Evolutionary conservation across 2,113 vertebrate genomes (phyloP).

Genomic region (Aythya baeri): DNA sequence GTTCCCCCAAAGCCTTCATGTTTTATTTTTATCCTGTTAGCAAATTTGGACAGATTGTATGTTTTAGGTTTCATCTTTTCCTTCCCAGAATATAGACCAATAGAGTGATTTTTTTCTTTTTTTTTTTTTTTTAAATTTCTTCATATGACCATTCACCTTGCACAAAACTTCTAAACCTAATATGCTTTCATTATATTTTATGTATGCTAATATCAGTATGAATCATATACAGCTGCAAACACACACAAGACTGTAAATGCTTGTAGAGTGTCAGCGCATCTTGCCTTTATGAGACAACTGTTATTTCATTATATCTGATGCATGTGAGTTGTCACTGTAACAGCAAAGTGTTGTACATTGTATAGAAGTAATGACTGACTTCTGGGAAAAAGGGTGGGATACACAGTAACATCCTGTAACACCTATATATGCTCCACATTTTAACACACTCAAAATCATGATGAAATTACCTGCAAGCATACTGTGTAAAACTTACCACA

Average conservation of each 20-base stretch:
- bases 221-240: neutral
- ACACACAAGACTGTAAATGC: neutral
- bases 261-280: neutral
- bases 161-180: fast-evolving
- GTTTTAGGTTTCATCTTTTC: neutral
- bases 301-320: neutral
- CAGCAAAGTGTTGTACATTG: neutral
- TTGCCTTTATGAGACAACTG: neutral
- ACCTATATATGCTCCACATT: fast-evolving
- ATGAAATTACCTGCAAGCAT: neutral
- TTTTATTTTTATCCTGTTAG: neutral
- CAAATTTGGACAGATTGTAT: neutral
- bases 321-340: neutral
- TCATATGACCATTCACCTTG: neutral
- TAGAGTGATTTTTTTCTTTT: neutral
- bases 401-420: neutral
- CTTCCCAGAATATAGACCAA: neutral
- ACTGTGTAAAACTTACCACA: neutral
- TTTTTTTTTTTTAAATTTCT: neutral
- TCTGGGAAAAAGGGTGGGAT: neutral
- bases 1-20: neutral
- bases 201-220: neutral
- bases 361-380: neutral
- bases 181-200: neutral
- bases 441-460: neutral